These are phyloP conservation scores for Diadophis punctatus DNA, from an alignment of 2,113 vertebrate species.

Conservation along the genomic window DNA sequence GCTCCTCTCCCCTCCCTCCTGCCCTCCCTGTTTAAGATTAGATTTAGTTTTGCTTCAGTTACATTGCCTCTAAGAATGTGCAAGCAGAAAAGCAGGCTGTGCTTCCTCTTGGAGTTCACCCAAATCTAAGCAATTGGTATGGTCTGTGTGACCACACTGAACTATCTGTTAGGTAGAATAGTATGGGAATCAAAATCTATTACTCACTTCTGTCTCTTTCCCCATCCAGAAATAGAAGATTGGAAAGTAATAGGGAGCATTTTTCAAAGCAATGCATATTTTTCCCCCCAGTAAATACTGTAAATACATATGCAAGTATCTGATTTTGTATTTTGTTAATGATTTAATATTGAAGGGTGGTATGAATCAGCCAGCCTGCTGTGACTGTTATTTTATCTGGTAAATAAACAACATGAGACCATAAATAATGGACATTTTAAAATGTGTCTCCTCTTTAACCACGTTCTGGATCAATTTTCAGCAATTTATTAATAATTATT, in stretches of 20 bases:
- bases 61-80: background rate
- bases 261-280: background rate
- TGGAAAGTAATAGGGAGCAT: background rate
- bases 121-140: background rate
- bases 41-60: background rate
- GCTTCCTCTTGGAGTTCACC: background rate
- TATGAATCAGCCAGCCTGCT: background rate
- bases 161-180: background rate
- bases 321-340: constrained; percentile 10
- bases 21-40: background rate
- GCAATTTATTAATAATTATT: constrained; percentile 29
- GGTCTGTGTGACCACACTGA: background rate
- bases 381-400: background rate
- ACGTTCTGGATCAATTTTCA: constrained; percentile 10
- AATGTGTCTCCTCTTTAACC: constrained; percentile 16
- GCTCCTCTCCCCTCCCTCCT: no score
- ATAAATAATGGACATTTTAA: background rate
- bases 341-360: rapidly evolving
- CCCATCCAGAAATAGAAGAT: background rate
- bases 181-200: background rate
- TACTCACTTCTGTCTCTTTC: background rate
- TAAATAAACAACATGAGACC: background rate
- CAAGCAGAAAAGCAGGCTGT: background rate
- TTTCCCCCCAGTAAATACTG: background rate
- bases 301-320: background rate